Base-by-base conservation (phyloP, 35 echinoderm and acorn worm species). In the Ophioderma brevispina region DNA sequence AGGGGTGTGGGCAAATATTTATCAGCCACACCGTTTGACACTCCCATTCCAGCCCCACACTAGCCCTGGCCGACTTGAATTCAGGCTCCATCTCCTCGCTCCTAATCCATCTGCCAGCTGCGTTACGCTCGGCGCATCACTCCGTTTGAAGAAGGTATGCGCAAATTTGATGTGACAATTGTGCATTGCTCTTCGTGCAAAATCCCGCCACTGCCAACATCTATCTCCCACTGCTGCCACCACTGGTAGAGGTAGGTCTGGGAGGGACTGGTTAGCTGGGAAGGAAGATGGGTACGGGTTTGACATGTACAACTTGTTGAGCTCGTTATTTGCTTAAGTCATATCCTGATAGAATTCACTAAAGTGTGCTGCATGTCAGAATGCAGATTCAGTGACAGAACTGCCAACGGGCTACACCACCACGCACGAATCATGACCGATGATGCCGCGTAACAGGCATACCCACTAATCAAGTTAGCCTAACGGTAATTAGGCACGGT, bases 311-410 rank as follows among this genome's bases (percentile, higher is more conserved):
- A 85, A 59, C 50, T 64, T 85, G 52, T 85, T 85, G 43, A 49
- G 31, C 49, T 38, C 34, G 52, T 85, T 85, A 85, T 59, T 63
- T 55, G 52, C 83, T 85, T 85, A 85, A 85, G 46, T 85, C 83
- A 85, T 85, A 64, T 85, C 83, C 83, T 85, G 83, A 70, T 70
- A 18, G 59, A 2, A 70, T 70, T 70, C 17, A 3, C 2, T 18
- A 70, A 25, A 30, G 59, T 70, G 59, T 30, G 37, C 21, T 85
- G 63, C 36, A 63, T 85, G 83, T 85, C 52, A 85, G 83, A 36
- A 25, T n/a, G 36, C n/a, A 34, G 36, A 64, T 34, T 85, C 32
- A 37, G 35, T 85, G 17, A 19, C 15, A 40, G 17, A 35, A 25
- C 36, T 78, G 19, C 36, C 32, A 78, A 32, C 32, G n/a, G n/a